These are phyloP conservation scores for Cydia splendana DNA, from an alignment of 1,140 invertebrate species.

Conservation along the genomic window DNA sequence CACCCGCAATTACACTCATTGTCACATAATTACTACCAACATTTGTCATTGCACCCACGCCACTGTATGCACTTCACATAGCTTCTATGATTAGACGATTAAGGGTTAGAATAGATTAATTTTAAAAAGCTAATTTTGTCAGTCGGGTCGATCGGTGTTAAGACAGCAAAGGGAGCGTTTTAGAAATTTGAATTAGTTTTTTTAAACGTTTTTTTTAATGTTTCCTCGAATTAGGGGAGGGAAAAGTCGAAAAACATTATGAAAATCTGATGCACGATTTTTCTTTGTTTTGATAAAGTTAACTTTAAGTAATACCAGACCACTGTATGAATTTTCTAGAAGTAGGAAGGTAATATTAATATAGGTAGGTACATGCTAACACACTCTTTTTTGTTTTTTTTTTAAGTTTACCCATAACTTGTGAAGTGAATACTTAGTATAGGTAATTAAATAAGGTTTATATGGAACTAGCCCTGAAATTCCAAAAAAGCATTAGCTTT, in stretches of 20 bases:
- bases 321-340: too few species aligned
- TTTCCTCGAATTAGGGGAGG: too few species aligned
- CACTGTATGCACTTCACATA: conserved; percentile 19
- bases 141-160: background rate
- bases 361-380: too few species aligned
- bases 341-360: too few species aligned
- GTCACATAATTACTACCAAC: conserved; percentile 72
- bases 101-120: background rate
- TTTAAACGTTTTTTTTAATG: too few species aligned
- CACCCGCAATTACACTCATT: conserved; percentile 72
- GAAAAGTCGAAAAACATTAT: background rate
- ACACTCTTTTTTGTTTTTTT: too few species aligned
- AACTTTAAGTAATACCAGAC: too few species aligned
- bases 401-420: too few species aligned
- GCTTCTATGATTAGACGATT: background rate
- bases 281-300: background rate
- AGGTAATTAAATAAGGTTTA: too few species aligned
- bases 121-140: background rate
- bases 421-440: too few species aligned
- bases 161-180: conserved; percentile 17
- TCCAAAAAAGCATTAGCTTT: too few species aligned
- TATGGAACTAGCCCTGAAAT: too few species aligned
- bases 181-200: background rate
- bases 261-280: background rate
- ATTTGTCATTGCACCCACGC: conserved; percentile 71